Evolutionary conservation across 1,140 invertebrate species (phyloP).

Genomic region (Hypsibius dujardini): DNA sequence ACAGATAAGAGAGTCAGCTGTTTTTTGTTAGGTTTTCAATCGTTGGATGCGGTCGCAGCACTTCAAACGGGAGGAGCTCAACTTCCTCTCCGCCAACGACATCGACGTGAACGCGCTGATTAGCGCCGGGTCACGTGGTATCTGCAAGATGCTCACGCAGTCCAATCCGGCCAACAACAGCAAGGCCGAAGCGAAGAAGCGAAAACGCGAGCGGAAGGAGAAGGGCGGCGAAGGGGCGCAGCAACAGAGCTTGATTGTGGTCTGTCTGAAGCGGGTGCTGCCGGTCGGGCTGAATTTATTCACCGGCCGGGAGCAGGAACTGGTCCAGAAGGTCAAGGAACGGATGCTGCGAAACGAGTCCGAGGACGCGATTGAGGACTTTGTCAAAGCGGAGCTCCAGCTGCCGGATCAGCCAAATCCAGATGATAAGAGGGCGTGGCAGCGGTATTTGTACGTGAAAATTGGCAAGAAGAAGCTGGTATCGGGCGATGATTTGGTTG

Average conservation of each 20-base stretch:
- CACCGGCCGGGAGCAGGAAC: constrained; percentile 88
- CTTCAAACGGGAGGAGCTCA: constrained; percentile 92
- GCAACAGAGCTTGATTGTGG: constrained; percentile 90
- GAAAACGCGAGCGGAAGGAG: constrained; percentile 54
- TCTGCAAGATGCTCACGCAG: constrained; percentile 18
- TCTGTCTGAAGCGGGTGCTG: constrained; percentile 81
- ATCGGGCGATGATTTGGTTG: constrained; percentile 31
- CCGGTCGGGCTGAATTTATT: constrained; percentile 97
- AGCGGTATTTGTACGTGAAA: constrained; percentile 92
- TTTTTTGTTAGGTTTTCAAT: constrained; percentile 90
- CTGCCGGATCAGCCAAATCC: constrained; percentile 78
- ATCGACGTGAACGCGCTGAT: constrained; percentile 97
- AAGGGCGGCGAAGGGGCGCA: constrained; percentile 74
- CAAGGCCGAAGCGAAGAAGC: constrained; percentile 38
- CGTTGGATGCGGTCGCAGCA: constrained; percentile 95
- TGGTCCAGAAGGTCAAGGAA: constrained; percentile 97
- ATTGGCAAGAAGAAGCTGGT: constrained; percentile 53
- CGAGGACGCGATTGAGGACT: constrained; percentile 83
- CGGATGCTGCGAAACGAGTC: constrained; percentile 72
- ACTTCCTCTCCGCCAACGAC: constrained; percentile 96
- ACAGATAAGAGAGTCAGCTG: too few relatives aligned
- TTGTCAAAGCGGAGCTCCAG: constrained; percentile 76
- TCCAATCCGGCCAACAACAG: constrained; percentile 30
- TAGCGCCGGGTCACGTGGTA: constrained; percentile 36
- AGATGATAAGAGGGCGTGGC: constrained; percentile 94